Percentiles rank a stretch among this genome's conserved stretches.
These are phyloP conservation scores for Pogona vitticeps DNA, from an alignment of 2,113 vertebrate species.

Conservation along the genomic window DNA sequence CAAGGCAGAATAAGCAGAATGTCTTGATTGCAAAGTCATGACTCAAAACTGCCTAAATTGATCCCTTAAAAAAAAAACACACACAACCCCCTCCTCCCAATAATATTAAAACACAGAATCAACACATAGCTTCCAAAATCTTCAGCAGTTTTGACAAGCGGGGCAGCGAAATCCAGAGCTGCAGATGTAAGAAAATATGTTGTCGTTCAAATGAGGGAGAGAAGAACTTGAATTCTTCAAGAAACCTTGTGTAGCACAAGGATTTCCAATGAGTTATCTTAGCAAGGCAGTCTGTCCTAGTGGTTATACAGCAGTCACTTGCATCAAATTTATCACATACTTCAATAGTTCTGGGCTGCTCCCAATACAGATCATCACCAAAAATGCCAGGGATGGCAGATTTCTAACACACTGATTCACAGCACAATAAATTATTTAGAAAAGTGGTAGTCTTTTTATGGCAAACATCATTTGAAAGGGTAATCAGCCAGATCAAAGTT, in stretches of 20 bases:
- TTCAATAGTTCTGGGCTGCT: not conserved
- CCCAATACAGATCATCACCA: not conserved
- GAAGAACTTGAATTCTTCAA: slow-evolving; percentile 30
- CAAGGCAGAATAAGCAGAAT: slow-evolving; percentile 66
- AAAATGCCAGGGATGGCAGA: slow-evolving; percentile 4
- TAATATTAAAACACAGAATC: slow-evolving; percentile 27
- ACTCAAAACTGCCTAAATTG: slow-evolving; percentile 47
- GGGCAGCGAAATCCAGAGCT: slow-evolving; percentile 42
- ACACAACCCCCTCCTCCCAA: not conserved
- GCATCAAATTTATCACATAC: not conserved
- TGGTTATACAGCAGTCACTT: slow-evolving; percentile 7
- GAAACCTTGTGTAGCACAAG: not conserved
- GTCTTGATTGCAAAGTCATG: slow-evolving; percentile 52
- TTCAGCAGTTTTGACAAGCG: slow-evolving; percentile 41
- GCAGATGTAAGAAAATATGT: slow-evolving; percentile 41
- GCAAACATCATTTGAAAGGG: not conserved
- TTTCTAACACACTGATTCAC: slow-evolving; percentile 18
- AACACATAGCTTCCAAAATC: slow-evolving; percentile 22
- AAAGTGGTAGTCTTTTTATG: not conserved
- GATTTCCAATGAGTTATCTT: not conserved
- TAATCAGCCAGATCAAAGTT: not conserved
- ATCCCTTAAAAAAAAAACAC: not conserved
- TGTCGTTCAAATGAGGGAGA: slow-evolving; percentile 17
- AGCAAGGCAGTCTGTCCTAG: not conserved
- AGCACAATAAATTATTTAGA: not conserved